phyloP scores from a whole-genome alignment of 2,888 invertebrate genomes.

The Cyclophora punctaria region DNA sequence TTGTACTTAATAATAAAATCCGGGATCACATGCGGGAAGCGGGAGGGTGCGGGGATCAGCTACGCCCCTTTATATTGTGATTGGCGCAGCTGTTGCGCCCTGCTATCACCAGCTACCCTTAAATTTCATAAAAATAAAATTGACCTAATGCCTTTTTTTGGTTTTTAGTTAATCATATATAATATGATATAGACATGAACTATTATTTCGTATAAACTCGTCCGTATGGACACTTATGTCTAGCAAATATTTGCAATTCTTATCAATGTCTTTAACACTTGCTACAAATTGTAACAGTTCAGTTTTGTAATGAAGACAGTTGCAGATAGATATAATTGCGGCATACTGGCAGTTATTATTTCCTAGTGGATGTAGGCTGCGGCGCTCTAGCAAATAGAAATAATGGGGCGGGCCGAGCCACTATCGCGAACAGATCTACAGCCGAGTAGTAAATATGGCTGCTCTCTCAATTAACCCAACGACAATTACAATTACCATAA shows the following conservation, averaged over 20 bases:
- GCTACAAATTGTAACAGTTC: too few relatives aligned
- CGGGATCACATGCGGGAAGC: slow-evolving; percentile 48
- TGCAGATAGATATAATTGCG: slow-evolving; percentile 23
- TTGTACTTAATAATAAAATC: slow-evolving; percentile 70
- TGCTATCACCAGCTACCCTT: slow-evolving; percentile 46
- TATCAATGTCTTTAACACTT: too few relatives aligned
- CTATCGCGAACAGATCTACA: slow-evolving; percentile 49
- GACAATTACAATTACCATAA: slow-evolving; percentile 66
- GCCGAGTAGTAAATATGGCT: slow-evolving; percentile 52
- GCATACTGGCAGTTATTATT: slow-evolving; percentile 24
- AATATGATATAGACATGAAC: too few relatives aligned
- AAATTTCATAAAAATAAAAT: slow-evolving; percentile 12
- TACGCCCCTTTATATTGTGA: slow-evolving; percentile 71
- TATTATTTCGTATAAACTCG: too few relatives aligned
- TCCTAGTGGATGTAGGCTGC: slow-evolving; percentile 24
- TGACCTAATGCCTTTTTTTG: background rate
- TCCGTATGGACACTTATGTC: too few relatives aligned
- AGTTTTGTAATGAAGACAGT: slow-evolving; percentile 9
- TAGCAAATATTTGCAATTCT: too few relatives aligned
- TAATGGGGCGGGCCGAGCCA: slow-evolving; percentile 43
- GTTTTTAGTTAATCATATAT: background rate
- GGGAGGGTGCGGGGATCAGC: slow-evolving; percentile 36
- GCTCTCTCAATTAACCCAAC: slow-evolving; percentile 57
- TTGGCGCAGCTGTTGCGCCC: slow-evolving; percentile 69
- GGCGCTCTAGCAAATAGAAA: slow-evolving; percentile 51